Conservation (phyloP, 1,140 invertebrate genomes). For the Drosophila sp. region DNA sequence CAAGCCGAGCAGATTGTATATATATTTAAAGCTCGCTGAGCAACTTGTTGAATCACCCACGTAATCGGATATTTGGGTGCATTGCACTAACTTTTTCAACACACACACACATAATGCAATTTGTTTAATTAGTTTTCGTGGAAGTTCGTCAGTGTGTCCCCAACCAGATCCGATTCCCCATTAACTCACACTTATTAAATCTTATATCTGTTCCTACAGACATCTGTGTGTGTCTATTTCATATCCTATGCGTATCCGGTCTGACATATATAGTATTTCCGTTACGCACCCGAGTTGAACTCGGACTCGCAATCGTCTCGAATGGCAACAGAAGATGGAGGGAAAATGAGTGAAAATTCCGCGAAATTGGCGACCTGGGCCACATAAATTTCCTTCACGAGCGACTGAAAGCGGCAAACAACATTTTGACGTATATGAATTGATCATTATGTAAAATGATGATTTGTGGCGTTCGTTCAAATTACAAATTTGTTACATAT, state of each 20-base stretch:
- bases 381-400: conserved; percentile 66
- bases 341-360: conserved; percentile 50
- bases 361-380: conserved; percentile 42
- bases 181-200: neutral
- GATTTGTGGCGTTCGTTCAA: conserved; percentile 84
- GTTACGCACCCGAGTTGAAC: conserved; percentile 12
- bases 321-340: conserved; percentile 31
- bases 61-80: conserved; percentile 64
- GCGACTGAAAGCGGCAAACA: conserved; percentile 25
- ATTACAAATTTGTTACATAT: conserved; percentile 79
- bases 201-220: neutral
- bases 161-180: conserved; percentile 7
- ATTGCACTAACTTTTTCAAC: conserved; percentile 49
- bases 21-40: no score
- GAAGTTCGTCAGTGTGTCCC: conserved; percentile 43
- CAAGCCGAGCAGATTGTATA: no score
- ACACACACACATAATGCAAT: conserved; percentile 57
- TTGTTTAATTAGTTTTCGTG: conserved; percentile 77
- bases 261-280: conserved; percentile 39
- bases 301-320: conserved; percentile 30
- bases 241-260: conserved; percentile 41
- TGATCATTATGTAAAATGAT: conserved; percentile 84
- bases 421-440: conserved; percentile 81
- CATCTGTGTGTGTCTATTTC: conserved; percentile 1
- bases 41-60: conserved; percentile 7